Evolutionary conservation across 1,140 invertebrate genomes (phyloP).

Genomic region (Drosophila teissieri): DNA sequence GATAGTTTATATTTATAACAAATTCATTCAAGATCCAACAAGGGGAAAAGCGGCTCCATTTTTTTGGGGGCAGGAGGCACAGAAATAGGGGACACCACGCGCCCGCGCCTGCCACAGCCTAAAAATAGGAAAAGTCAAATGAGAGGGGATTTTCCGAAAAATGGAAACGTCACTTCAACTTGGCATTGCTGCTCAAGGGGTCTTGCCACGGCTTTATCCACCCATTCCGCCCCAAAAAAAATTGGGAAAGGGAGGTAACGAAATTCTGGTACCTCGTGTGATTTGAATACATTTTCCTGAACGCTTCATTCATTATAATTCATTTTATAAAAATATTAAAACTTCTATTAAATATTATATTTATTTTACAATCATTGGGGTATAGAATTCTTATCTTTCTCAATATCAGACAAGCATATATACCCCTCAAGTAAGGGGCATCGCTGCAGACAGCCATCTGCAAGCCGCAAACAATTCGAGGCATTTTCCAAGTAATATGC

Average conservation of each 20-base stretch:
- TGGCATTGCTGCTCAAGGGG: constrained; percentile 44
- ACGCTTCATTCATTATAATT: too few species aligned
- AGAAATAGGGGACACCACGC: constrained; percentile 49
- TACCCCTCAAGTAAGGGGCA: neutral
- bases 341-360: neutral
- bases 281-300: neutral
- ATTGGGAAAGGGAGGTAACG: too few species aligned
- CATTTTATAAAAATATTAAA: too few species aligned
- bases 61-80: constrained; percentile 6
- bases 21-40: constrained; percentile 57
- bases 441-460: constrained; percentile 24
- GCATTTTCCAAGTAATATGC: constrained; percentile 70
- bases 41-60: constrained; percentile 11
- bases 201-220: constrained; percentile 11
- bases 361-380: neutral
- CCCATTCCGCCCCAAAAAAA: constrained; percentile 5
- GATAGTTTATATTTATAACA: constrained; percentile 65
- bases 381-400: too few species aligned
- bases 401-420: neutral
- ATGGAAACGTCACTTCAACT: constrained; percentile 65
- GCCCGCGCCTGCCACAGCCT: constrained; percentile 50
- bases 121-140: constrained; percentile 56
- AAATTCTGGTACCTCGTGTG: constrained; percentile 1
- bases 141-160: constrained; percentile 67
- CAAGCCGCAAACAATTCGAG: constrained; percentile 47